Evolutionary conservation across 2,113 vertebrate species (phyloP), one percentile per base, ranked within the genome.

Genomic region (Oxyruncus cristatus): DNA sequence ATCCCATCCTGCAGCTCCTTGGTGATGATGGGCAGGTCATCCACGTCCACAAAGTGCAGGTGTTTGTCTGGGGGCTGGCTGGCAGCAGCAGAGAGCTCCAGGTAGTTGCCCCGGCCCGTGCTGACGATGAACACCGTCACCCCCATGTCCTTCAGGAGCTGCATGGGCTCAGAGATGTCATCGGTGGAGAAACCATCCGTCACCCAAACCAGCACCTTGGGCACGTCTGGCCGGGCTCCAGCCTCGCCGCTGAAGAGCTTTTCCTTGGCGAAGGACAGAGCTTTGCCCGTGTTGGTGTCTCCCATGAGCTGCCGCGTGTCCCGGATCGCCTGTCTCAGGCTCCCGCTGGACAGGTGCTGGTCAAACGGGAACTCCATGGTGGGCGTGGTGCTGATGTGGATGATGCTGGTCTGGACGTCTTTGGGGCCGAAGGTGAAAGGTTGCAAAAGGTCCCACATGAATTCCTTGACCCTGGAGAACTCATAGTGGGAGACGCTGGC

Each of bases 161-260:
- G 97, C 99, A 99, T 99, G 39, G 98, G 98, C 86, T 97, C 97
- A 1, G 97, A 98, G 95, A 99, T 98, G 28, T 99, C 98, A 2
- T 99, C 99, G 0, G 98, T 99, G 92, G 99, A 99, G 88, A 99
- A 98, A 15, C 99, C 99, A 2, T 99, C 99, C 0, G 99, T 99
- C 93, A 99, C 96, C 99, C 99, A 99, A 59, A 99, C 98, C 96
- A 99, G 94, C 19, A 99, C 99, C 85, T 99, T 99, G 10, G 99
- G 99, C 18, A 99, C 98, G 2, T 97, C 98, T 0, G 92, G 86
- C 46, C 99, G 97, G 68, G 99, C 98, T 3, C 90, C 96, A 1
- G 93, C 98, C 53, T 23, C 58, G 6, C 93, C n/a, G 1, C 98
- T 96, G 98, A 98, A 96, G 95, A 98, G 95, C 66, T 97, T 88